Evolutionary conservation across 2,888 invertebrate species (phyloP), one percentile per base, ranked within the genome.

Genomic region (Lydus trimaculatus): DNA sequence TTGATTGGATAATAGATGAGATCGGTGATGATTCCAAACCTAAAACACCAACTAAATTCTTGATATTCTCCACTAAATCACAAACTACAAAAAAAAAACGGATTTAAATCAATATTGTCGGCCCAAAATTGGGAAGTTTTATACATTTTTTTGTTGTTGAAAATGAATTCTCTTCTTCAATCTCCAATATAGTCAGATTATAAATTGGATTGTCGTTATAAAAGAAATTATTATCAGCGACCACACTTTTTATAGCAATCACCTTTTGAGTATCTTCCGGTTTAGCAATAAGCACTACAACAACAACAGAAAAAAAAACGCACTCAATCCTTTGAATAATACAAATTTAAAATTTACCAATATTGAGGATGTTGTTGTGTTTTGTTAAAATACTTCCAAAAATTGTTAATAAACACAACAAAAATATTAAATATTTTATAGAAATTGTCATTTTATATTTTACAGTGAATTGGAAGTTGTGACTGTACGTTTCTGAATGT

Each of bases 1-100:
- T 90, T 52, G 94, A 93, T 81, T 94, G 92, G 11, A 95, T 91
- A 79, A 94, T 93, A 43, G 90, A 88, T 2, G 93, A 87, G 0
- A 91, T 87, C 56, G 87, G 84, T 73, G 87, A 88, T 60, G 90
- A 88, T 70, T 90, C 89, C 0, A 96, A 95, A 0, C 96, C 96
- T 78, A 97, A 91, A 39, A 97, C 88, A 52, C 91, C 95, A 5
- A 91, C 91, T 1, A 95, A 23, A 56, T 56, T 48, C 52, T 11
- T 31, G 20, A 2, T 52, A 31, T 1, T 52, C 17, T 63, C 63
- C 23, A 63, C 7, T 33, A 56, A n/a, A 31, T n/a, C 31, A 52
- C 63, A 63, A 63, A 63, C 63, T 63, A 25, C 5, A 63, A 63
- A 52, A 36, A 15, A 36, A 36, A 36, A 36, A 15, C 5, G 36